Evolutionary conservation across 92 coral and sea anemone genomes (phyloP).

Genomic region (Parazoanthus atlanticus): DNA sequence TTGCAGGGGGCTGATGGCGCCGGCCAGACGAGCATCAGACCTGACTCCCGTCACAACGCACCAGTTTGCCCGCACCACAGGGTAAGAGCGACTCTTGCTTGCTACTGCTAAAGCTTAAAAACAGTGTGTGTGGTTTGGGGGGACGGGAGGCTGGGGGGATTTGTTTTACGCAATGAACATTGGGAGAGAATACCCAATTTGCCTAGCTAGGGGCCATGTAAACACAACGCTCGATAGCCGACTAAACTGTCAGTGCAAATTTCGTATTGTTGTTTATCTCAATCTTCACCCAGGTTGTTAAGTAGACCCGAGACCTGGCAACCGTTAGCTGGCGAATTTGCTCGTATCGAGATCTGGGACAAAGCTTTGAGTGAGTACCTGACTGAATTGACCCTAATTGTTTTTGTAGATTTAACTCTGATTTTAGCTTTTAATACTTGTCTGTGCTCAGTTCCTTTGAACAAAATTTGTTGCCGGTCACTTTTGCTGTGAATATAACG

Average conservation of each 20-base stretch:
- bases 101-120: too few relatives aligned
- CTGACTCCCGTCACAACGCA: slow-evolving; percentile 50
- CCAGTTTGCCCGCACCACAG: slow-evolving; percentile 58
- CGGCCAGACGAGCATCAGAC: slow-evolving; percentile 85
- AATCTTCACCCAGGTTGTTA: slow-evolving; percentile 58
- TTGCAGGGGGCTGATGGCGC: slow-evolving; percentile 83
- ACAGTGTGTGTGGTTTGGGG: too few relatives aligned
- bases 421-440: too few relatives aligned
- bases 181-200: background rate
- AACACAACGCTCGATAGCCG: too few relatives aligned
- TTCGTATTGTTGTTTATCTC: background rate
- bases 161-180: background rate
- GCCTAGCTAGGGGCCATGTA: too few relatives aligned
- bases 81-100: slow-evolving; percentile 47
- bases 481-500: background rate
- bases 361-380: slow-evolving; percentile 72
- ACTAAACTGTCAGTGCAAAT: too few relatives aligned
- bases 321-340: slow-evolving; percentile 73
- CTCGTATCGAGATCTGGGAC: slow-evolving; percentile 88
- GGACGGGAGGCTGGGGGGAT: background rate
- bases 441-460: background rate
- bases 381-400: background rate
- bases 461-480: background rate
- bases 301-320: slow-evolving; percentile 87
- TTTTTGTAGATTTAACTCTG: too few relatives aligned